These are phyloP conservation scores for Catocala sponsa DNA, from an alignment of 2,888 invertebrate species.

Conservation along the genomic window DNA sequence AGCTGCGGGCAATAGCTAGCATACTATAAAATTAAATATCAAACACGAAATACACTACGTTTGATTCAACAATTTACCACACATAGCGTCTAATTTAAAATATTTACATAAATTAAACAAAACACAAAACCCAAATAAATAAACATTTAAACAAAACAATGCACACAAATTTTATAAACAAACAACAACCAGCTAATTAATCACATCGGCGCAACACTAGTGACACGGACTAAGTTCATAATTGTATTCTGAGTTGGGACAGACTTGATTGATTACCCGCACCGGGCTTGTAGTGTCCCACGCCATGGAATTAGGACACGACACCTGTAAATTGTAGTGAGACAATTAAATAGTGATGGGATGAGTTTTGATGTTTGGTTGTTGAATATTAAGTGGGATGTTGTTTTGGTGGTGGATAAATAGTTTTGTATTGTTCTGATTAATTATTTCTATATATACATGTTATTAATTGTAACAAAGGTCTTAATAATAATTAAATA, in stretches of 20 bases:
- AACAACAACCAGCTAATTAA: constrained; percentile 68
- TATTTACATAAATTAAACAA: not conserved
- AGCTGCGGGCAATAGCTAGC: too few relatives aligned
- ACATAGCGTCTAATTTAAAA: too few relatives aligned
- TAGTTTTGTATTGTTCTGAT: not conserved
- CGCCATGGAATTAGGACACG: constrained; percentile 67
- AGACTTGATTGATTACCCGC: constrained; percentile 81
- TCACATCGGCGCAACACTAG: constrained; percentile 74
- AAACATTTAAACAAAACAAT: constrained; percentile 13
- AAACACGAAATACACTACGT: too few relatives aligned
- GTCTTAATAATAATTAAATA: too few relatives aligned
- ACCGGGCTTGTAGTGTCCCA: constrained; percentile 60
- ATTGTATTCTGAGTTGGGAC: constrained; percentile 86
- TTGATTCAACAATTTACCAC: too few relatives aligned
- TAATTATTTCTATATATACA: too few relatives aligned
- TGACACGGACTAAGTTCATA: constrained; percentile 85
- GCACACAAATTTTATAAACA: constrained; percentile 38
- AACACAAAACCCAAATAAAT: not conserved
- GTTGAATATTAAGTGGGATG: constrained; percentile 20
- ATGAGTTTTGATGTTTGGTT: constrained; percentile 29
- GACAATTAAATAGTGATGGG: constrained; percentile 48
- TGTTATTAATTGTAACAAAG: too few relatives aligned
- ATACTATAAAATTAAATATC: too few relatives aligned
- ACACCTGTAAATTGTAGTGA: constrained; percentile 63
- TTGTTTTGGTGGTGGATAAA: not conserved